These are phyloP conservation scores for Sminthurides aquaticus DNA, from an alignment of 2,888 invertebrate species.

Conservation along the genomic window DNA sequence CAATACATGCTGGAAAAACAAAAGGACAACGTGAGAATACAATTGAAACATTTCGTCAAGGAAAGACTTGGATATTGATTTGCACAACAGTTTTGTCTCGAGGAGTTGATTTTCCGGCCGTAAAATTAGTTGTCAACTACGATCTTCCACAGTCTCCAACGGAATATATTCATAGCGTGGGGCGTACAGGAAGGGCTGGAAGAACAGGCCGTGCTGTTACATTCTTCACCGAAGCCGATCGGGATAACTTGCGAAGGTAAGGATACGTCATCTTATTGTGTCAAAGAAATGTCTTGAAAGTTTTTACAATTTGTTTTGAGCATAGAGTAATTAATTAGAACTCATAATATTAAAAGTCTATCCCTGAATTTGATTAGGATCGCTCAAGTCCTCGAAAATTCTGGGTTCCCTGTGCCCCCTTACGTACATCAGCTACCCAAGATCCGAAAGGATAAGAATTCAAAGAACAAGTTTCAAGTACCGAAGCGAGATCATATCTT, in stretches of 20 bases:
- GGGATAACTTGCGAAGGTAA: conserved; percentile 69
- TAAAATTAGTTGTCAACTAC: conserved; percentile 93
- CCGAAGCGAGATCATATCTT: conserved; percentile 58
- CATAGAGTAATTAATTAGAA: too few relatives aligned
- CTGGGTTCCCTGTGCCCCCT: conserved; percentile 85
- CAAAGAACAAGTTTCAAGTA: conserved; percentile 44
- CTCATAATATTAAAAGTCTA: neutral
- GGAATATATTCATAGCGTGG: conserved; percentile 66
- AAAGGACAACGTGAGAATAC: conserved; percentile 87
- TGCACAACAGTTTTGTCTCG: conserved; percentile 95
- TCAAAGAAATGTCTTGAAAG: neutral
- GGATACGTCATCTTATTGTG: neutral
- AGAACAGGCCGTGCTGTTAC: conserved; percentile 81
- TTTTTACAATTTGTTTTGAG: neutral
- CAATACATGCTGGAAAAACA: conserved; percentile 84
- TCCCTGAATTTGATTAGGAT: conserved; percentile 55
- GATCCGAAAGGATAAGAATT: conserved; percentile 52
- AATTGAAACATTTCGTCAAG: conserved; percentile 80
- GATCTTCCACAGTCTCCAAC: conserved; percentile 89
- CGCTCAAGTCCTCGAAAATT: conserved; percentile 79
- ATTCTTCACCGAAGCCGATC: conserved; percentile 86
- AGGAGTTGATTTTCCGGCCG: conserved; percentile 93
- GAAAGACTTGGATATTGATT: conserved; percentile 89
- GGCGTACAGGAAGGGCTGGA: conserved; percentile 90
- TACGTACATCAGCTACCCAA: conserved; percentile 76